phyloP scores from a whole-genome alignment of 2,797 vertebrate species.

The Tangara arthus region DNA sequence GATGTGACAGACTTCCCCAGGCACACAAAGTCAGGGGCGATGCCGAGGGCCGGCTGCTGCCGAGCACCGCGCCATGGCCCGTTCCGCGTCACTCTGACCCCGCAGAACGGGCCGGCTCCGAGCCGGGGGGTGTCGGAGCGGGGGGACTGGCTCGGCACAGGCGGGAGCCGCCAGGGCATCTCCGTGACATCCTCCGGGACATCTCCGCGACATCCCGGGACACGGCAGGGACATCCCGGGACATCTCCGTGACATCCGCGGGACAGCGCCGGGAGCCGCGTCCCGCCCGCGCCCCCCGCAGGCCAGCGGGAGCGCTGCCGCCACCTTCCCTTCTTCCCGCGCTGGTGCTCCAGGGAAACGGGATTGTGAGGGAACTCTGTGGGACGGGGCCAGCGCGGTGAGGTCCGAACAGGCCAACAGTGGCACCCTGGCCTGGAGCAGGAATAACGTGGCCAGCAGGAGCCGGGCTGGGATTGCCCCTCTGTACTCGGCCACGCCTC shows the following conservation, averaged over 20 bases:
- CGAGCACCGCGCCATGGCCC: background rate
- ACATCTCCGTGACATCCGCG: too few species aligned
- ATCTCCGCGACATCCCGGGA: too few species aligned
- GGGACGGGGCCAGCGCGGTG: background rate
- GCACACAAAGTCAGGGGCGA: background rate
- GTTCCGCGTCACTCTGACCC: rapidly evolving
- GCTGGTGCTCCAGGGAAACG: rapidly evolving
- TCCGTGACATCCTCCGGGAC: too few species aligned
- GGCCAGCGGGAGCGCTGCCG: background rate
- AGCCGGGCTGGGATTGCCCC: background rate
- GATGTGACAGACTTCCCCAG: background rate
- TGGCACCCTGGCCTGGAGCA: background rate
- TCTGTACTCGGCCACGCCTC: background rate
- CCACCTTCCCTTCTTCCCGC: background rate
- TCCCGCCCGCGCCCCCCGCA: background rate
- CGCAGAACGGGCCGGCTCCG: background rate
- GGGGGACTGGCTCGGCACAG: rapidly evolving
- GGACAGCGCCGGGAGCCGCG: too few species aligned
- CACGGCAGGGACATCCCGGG: rapidly evolving
- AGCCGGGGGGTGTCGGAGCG: rapidly evolving
- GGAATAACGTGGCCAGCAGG: background rate
- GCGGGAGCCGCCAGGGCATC: background rate
- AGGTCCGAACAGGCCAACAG: background rate
- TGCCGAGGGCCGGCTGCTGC: background rate
- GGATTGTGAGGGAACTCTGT: background rate